A percentile compares a stretch with the other conserved stretches of the same genome.
These are phyloP conservation scores for Lepus oiostolus DNA, from an alignment of 2,797 vertebrate species.

Conservation along the genomic window DNA sequence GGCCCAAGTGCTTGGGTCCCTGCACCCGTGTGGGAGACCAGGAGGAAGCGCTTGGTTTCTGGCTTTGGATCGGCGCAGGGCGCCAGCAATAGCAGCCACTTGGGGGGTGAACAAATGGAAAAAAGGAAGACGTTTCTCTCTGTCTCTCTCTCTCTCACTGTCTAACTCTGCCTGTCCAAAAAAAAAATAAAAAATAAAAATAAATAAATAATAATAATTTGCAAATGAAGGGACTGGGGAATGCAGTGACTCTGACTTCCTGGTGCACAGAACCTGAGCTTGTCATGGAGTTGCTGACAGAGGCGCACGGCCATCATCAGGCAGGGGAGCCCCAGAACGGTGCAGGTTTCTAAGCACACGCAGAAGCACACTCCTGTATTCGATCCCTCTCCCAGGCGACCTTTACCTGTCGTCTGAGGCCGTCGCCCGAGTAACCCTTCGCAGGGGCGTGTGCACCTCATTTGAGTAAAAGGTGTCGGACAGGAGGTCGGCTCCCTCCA, in stretches of 20 bases:
- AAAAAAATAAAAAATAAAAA: too few species aligned
- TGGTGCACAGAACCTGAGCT: neutral
- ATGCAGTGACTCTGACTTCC: slow-evolving; percentile 15
- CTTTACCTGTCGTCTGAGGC: slow-evolving; percentile 84
- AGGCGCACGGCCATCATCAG: neutral
- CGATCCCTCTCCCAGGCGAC: neutral
- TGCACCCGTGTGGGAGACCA: too few species aligned
- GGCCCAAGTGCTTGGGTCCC: too few species aligned
- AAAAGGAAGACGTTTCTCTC: too few species aligned
- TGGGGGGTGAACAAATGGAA: too few species aligned
- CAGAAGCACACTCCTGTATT: neutral
- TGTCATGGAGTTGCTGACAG: neutral
- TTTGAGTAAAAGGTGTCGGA: slow-evolving; percentile 79
- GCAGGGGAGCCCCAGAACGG: neutral
- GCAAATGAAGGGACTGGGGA: neutral
- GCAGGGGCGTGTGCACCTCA: slow-evolving; percentile 77
- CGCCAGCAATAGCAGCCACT: too few species aligned
- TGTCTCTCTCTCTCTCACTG: too few species aligned
- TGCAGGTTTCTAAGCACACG: neutral
- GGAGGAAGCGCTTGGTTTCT: too few species aligned
- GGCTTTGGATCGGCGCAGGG: too few species aligned
- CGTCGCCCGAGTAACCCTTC: slow-evolving; percentile 63
- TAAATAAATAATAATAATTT: neutral
- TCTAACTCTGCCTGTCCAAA: too few species aligned
- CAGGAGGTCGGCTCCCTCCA: slow-evolving; percentile 71